Percentiles rank a stretch among this genome's conserved stretches.
phyloP scores from a whole-genome alignment of 2,113 vertebrate genomes.

The Edolisoma coerulescens region DNA sequence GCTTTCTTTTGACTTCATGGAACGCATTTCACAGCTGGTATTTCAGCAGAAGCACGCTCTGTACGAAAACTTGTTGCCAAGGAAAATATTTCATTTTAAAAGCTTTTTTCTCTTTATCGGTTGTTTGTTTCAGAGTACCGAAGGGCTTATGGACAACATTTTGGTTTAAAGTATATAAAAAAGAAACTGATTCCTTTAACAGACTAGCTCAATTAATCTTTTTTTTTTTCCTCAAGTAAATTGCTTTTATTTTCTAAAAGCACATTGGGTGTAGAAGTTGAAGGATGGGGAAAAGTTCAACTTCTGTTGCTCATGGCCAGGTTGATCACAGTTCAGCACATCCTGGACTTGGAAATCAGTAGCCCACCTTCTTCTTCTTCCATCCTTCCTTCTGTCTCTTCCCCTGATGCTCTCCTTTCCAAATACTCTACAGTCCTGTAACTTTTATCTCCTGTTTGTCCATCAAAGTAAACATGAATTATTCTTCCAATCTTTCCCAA shows the following conservation, averaged over 20 bases:
- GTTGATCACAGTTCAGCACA: neutral
- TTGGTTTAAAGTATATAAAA: neutral
- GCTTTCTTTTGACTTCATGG: neutral
- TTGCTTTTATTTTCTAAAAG: neutral
- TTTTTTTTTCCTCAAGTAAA: neutral
- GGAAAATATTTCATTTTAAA: constrained; percentile 53
- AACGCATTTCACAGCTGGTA: constrained; percentile 8
- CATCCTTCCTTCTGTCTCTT: neutral
- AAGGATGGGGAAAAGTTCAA: neutral
- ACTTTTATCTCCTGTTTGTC: neutral
- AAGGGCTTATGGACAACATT: neutral
- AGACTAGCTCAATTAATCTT: neutral
- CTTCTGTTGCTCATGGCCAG: neutral
- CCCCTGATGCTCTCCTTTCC: neutral
- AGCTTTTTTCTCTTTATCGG: neutral
- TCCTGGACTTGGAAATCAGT: neutral
- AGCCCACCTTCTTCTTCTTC: neutral
- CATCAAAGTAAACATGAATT: neutral
- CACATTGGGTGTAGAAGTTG: neutral
- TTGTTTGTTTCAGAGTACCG: neutral
- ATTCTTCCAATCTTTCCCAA: neutral
- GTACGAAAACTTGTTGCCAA: neutral
- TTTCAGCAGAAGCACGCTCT: neutral
- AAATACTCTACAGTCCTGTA: neutral
- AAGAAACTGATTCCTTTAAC: neutral